Percentiles rank a stretch among this genome's conserved stretches.
These are phyloP conservation scores for Ditylenchus dipsaci DNA, from an alignment of 1,140 invertebrate genomes.

Conservation along the genomic window DNA sequence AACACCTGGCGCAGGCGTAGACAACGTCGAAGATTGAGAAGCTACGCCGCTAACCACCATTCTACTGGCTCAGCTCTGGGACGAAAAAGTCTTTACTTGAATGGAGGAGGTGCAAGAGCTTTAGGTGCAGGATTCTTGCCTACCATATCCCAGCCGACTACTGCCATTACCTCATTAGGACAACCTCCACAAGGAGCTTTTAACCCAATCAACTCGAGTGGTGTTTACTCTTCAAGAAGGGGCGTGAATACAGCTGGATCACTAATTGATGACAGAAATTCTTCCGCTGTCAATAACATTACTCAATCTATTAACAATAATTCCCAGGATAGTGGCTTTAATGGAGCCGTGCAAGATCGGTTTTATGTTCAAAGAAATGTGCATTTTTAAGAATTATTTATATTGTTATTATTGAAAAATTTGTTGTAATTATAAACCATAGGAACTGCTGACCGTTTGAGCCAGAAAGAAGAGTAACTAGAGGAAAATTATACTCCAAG, in stretches of 20 bases:
- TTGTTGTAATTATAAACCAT: too few species aligned
- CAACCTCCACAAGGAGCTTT: not conserved
- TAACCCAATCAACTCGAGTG: not conserved
- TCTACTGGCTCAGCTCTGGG: not conserved
- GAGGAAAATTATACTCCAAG: too few species aligned
- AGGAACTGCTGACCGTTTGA: too few species aligned
- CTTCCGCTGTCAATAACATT: too few species aligned
- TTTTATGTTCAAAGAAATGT: slow-evolving; percentile 1
- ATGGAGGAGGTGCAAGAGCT: not conserved
- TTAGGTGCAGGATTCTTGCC: not conserved
- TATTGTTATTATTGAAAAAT: too few species aligned
- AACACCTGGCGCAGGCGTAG: not conserved
- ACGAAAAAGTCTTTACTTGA: not conserved
- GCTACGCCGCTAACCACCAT: not conserved
- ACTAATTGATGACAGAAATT: too few species aligned
- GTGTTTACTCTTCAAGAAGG: too few species aligned
- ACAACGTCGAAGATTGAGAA: not conserved
- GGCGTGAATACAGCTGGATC: too few species aligned
- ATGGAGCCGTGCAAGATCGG: not conserved
- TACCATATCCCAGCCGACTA: not conserved
- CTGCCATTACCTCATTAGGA: not conserved
- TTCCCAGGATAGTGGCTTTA: not conserved
- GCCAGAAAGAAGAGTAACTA: too few species aligned
- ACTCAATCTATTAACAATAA: too few species aligned
- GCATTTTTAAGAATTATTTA: too few species aligned